A percentile compares a stretch with the other conserved stretches of the same genome.
Evolutionary conservation across 2,797 vertebrate genomes (phyloP).

Genomic region (Melanitta fusca): DNA sequence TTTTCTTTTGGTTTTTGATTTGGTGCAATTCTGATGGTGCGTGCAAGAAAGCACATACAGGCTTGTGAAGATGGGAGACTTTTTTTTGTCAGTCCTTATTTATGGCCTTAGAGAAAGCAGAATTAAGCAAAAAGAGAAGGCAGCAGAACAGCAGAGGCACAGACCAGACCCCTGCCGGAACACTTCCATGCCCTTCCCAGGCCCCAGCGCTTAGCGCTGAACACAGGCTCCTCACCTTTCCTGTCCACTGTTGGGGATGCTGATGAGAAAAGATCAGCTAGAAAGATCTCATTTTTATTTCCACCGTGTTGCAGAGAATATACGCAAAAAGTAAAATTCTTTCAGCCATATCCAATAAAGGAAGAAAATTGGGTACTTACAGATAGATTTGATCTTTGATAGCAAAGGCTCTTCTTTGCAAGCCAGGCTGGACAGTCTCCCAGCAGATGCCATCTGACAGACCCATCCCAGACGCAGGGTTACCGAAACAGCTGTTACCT

Average conservation of each 20-base stretch:
- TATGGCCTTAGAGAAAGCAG: neutral
- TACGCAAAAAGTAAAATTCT: neutral
- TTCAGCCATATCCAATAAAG: neutral
- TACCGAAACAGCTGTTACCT: neutral
- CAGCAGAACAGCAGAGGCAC: neutral
- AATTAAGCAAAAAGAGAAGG: neutral
- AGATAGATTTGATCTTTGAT: neutral
- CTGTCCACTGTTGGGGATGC: neutral
- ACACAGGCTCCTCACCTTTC: neutral
- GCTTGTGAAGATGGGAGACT: neutral
- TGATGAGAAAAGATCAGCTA: neutral
- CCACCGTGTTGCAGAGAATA: neutral
- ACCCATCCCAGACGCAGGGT: neutral
- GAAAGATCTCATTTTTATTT: neutral
- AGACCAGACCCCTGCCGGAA: neutral
- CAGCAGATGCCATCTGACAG: neutral
- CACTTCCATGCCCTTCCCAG: neutral
- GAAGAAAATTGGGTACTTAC: neutral
- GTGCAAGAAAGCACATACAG: neutral
- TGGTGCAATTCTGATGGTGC: neutral
- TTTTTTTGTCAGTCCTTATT: neutral
- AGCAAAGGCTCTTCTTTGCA: neutral
- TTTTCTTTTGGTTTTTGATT: neutral
- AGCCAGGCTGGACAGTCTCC: neutral
- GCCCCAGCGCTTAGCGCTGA: neutral